Conservation (phyloP, 1,140 invertebrate genomes). For the Drosophila kanapiae region DNA sequence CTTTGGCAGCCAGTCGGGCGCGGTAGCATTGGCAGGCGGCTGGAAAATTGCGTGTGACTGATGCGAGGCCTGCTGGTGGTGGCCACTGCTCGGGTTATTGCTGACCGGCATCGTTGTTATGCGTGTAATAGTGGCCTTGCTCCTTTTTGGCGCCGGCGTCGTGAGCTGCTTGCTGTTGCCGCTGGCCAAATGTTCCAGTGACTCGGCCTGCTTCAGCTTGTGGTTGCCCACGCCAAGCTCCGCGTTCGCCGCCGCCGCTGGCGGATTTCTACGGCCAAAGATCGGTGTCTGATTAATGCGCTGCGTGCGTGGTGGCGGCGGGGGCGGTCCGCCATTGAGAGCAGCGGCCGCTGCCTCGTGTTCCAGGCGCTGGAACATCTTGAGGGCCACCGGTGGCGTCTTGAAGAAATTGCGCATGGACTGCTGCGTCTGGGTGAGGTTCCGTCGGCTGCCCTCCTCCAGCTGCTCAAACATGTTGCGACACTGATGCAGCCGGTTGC, state of each 20-base stretch:
- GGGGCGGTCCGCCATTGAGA: conserved; percentile 30
- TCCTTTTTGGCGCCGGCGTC: conserved; percentile 42
- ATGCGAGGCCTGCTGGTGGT: neutral
- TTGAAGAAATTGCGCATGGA: conserved; percentile 82
- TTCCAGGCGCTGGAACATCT: conserved; percentile 80
- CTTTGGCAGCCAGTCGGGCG: conserved; percentile 55
- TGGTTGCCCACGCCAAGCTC: neutral
- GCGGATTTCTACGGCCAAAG: conserved; percentile 63
- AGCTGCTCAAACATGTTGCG: conserved; percentile 79
- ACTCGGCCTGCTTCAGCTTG: conserved; percentile 67
- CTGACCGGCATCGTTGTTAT: neutral
- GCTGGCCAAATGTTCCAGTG: conserved; percentile 63
- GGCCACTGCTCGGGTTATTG: neutral
- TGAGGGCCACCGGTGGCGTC: conserved; percentile 72
- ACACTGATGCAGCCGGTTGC: conserved; percentile 72
- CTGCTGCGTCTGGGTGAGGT: conserved; percentile 70
- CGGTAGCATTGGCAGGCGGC: neutral
- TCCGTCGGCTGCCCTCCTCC: conserved; percentile 72
- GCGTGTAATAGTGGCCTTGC: conserved; percentile 27
- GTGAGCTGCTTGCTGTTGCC: conserved; percentile 21
- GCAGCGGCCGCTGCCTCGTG: conserved; percentile 62
- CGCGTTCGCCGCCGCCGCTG: neutral
- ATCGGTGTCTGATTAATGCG: conserved; percentile 84
- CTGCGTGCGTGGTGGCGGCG: conserved; percentile 41
- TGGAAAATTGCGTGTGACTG: neutral